Evolutionary conservation across 2,888 invertebrate genomes (phyloP), one percentile per base, ranked within the genome.

Genomic region (Margaritifera margaritifera): DNA sequence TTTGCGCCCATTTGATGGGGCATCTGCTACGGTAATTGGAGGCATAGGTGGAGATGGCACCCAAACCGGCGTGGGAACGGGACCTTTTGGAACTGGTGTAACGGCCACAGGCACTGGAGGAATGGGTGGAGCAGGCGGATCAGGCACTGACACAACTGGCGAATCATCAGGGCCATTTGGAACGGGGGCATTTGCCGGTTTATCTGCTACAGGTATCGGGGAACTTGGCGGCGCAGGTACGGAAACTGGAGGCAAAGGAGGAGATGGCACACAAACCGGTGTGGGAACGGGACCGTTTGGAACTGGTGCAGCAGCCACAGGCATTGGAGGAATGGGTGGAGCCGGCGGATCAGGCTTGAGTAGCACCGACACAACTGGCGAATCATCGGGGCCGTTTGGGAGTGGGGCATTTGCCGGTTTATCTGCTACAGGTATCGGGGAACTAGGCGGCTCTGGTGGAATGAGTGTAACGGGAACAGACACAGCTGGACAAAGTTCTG

Each of bases 401-500:
- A 8, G 6, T 1, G 42, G 42, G 42, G 60, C 24, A 18, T 57
- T 51, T 6, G 51, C 65, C 15, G 73, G 74, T 42, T 75, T 70
- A 15, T 73, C 68, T 64, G 66, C 69, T 50, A 64, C 64, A 51
- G 63, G 68, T 22, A 50, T 68, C 6, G 71, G 72, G 4, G 72
- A 70, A 18, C 67, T 63, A 18, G 24, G 25, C 18, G 73, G 72
- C 22, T 64, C 71, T 24, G 53, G 60, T 31, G 66, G 58, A 66
- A n/a, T n/a, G 19, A 59, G 66, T 6, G 19, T 20, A 20, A 24
- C 42, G 11, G 22, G 24, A 56, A 56, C 64, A 20, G 69, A 72
- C 25, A 27, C 69, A 31, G 70, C 71, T 59, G 76, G 76, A 18
- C 54, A 70, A 27, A 74, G 71, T 4, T 69, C 69, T 56, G 75